Percentiles rank a stretch among this genome's conserved stretches.
These are phyloP conservation scores for Octopus bimaculoides DNA, from an alignment of 1,140 invertebrate species.

Conservation along the genomic window DNA sequence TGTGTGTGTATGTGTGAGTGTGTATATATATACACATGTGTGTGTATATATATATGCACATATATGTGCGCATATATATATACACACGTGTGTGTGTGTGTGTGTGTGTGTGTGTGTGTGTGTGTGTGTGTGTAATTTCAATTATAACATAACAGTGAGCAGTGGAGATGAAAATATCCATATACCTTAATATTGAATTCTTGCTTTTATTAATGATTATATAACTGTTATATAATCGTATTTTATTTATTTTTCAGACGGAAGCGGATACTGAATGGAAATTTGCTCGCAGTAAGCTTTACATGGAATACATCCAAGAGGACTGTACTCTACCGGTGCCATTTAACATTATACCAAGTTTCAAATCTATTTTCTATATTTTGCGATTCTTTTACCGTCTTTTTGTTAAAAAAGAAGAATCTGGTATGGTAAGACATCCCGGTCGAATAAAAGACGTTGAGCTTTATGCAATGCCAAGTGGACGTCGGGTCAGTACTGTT, in stretches of 20 bases:
- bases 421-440: slow-evolving; percentile 30
- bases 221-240: background rate
- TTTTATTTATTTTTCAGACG: slow-evolving; percentile 66
- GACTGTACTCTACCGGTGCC: slow-evolving; percentile 92
- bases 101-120: too few species aligned
- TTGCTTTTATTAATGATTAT: too few species aligned
- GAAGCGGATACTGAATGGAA: slow-evolving; percentile 98
- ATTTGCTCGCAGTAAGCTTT: slow-evolving; percentile 90
- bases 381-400: slow-evolving; percentile 76
- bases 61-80: too few species aligned
- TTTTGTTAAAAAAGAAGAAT: slow-evolving; percentile 50
- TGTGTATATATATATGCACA: too few species aligned
- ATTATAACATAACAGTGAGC: too few species aligned
- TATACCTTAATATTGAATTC: too few species aligned
- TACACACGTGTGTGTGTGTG: too few species aligned
- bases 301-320: slow-evolving; percentile 98
- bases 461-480: slow-evolving; percentile 28
- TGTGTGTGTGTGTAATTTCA: too few species aligned
- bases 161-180: too few species aligned
- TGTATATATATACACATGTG: too few species aligned
- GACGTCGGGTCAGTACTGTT: slow-evolving; percentile 11
- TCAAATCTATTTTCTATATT: slow-evolving; percentile 70
- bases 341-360: slow-evolving; percentile 73
- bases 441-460: slow-evolving; percentile 44
- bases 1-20: too few species aligned